These are phyloP conservation scores for Cosmia pyralina DNA, from an alignment of 2,888 invertebrate genomes.

Conservation along the genomic window DNA sequence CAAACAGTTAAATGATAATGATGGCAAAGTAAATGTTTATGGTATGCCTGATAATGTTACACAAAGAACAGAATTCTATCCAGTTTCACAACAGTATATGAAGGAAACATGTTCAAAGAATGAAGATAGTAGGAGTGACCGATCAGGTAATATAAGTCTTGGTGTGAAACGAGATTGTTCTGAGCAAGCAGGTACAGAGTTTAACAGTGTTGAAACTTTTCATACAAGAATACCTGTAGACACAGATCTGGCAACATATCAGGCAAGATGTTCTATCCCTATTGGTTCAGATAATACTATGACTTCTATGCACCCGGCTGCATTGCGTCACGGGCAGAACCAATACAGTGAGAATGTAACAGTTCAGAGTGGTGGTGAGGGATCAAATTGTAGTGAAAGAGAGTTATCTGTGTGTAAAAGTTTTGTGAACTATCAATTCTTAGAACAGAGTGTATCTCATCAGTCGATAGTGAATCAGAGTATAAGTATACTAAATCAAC, in stretches of 20 bases:
- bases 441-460: slow-evolving; percentile 89
- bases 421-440: slow-evolving; percentile 88
- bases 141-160: slow-evolving; percentile 62
- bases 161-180: slow-evolving; percentile 77
- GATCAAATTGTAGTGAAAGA: slow-evolving; percentile 80
- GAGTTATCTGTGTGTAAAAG: slow-evolving; percentile 82
- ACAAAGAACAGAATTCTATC: slow-evolving; percentile 78
- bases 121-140: slow-evolving; percentile 74
- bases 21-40: slow-evolving; percentile 77
- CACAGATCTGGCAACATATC: slow-evolving; percentile 79
- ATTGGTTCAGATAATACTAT: slow-evolving; percentile 78
- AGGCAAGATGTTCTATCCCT: slow-evolving; percentile 76
- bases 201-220: slow-evolving; percentile 78
- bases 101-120: slow-evolving; percentile 77
- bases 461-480: slow-evolving; percentile 89
- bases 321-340: slow-evolving; percentile 78
- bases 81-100: slow-evolving; percentile 76
- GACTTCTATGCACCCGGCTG: slow-evolving; percentile 79
- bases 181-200: slow-evolving; percentile 73
- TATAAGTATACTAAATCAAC: slow-evolving; percentile 89
- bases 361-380: slow-evolving; percentile 80
- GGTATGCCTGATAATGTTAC: slow-evolving; percentile 72
- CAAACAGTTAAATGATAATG: slow-evolving; percentile 78
- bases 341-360: slow-evolving; percentile 82
- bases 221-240: slow-evolving; percentile 77